Evolutionary conservation across 2,888 invertebrate genomes (phyloP).

Genomic region (Athalia rosae): DNA sequence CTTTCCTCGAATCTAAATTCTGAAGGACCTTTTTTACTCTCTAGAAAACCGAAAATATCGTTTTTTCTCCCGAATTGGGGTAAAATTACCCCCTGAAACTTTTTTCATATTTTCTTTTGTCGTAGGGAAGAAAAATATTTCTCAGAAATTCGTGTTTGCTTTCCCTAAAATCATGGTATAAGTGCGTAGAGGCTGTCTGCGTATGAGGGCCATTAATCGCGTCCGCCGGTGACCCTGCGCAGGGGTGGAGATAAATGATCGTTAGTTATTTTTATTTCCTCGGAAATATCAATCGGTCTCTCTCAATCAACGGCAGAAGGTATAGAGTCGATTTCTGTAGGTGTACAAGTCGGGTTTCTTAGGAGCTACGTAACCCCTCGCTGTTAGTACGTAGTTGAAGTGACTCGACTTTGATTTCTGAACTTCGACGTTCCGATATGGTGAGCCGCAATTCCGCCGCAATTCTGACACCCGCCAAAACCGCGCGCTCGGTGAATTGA

Average conservation of each 20-base stretch:
- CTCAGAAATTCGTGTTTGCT: neutral
- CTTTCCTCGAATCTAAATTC: no score
- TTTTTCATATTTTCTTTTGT: no score
- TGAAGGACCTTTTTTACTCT: no score
- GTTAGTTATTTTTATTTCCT: constrained; percentile 3
- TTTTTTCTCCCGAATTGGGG: no score
- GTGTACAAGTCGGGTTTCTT: neutral
- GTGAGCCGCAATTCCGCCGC: no score
- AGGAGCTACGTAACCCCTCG: no score
- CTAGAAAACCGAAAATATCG: no score
- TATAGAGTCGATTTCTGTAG: neutral
- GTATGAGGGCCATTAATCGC: neutral
- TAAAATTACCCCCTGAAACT: no score
- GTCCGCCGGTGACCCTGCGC: neutral
- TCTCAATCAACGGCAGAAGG: constrained; percentile 42
- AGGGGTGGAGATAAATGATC: neutral
- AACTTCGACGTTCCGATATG: neutral
- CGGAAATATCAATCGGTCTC: constrained; percentile 43
- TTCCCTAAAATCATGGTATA: neutral
- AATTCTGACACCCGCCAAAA: no score
- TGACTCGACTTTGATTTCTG: neutral
- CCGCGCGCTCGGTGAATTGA: constrained; percentile 4
- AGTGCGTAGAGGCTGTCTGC: neutral
- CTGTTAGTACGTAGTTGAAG: neutral
- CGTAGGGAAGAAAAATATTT: neutral